Evolutionary conservation across 1,140 invertebrate genomes (phyloP).

Genomic region (Myzus persicae): DNA sequence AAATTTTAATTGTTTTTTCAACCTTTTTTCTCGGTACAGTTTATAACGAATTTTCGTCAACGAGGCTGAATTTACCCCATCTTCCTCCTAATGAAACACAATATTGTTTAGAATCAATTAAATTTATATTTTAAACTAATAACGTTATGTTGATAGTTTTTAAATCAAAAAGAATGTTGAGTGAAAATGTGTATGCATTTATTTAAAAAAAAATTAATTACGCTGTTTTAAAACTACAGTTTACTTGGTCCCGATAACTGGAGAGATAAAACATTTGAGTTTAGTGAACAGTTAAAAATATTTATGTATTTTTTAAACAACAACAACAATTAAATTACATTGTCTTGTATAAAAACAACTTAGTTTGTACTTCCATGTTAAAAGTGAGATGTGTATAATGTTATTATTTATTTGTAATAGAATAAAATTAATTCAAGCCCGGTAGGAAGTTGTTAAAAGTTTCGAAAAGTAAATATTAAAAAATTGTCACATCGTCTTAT

Average conservation of each 20-base stretch:
- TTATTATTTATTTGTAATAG: not conserved
- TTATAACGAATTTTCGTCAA: not conserved
- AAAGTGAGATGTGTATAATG: not conserved
- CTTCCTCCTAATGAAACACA: not conserved
- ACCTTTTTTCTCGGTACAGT: not conserved
- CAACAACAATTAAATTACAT: not conserved
- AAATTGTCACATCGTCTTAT: not conserved
- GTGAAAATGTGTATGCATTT: not conserved
- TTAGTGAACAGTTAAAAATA: not conserved
- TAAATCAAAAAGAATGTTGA: not conserved
- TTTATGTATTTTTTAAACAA: not conserved
- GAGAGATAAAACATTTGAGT: not conserved
- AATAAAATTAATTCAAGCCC: not conserved
- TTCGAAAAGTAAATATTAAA: not conserved
- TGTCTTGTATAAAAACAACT: not conserved
- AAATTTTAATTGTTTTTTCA: not conserved
- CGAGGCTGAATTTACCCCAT: not conserved
- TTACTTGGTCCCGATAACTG: not conserved
- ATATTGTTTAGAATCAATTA: not conserved
- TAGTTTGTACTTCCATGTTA: not conserved
- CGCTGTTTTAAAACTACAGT: not conserved
- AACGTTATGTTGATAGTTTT: not conserved
- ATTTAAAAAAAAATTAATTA: not conserved
- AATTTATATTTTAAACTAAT: not conserved
- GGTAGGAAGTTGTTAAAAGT: not conserved